Evolutionary conservation across 2,113 vertebrate species (phyloP).

Genomic region (Mormyrus lacerda): DNA sequence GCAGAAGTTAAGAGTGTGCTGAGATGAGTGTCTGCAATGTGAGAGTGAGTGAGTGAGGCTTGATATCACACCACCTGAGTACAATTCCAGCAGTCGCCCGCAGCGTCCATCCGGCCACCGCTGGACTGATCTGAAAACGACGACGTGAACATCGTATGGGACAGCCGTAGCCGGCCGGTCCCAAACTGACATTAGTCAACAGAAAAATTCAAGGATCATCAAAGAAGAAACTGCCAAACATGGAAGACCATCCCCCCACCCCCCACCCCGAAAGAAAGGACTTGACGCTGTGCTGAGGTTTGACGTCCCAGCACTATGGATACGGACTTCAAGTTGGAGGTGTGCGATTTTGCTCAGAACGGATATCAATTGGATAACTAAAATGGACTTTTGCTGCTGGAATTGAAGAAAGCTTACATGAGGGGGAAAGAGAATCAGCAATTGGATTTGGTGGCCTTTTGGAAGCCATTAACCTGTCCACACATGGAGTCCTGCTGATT

Average conservation of each 20-base stretch:
- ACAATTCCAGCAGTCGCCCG: slow-evolving; percentile 64
- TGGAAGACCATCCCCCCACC: not conserved
- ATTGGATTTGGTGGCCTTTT: slow-evolving; percentile 39
- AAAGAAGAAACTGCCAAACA: slow-evolving; percentile 30
- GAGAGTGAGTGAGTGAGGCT: slow-evolving; percentile 83
- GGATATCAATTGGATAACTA: slow-evolving; percentile 13
- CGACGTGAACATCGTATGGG: slow-evolving; percentile 21
- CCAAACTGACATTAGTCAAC: slow-evolving; percentile 32
- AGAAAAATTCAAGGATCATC: slow-evolving; percentile 18
- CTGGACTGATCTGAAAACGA: slow-evolving; percentile 32
- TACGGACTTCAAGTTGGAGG: slow-evolving; percentile 26
- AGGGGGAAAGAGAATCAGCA: slow-evolving; percentile 21
- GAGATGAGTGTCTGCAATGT: slow-evolving; percentile 81
- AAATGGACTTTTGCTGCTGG: slow-evolving; percentile 58
- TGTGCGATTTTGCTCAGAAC: slow-evolving; percentile 14
- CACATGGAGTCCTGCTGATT: slow-evolving; percentile 30
- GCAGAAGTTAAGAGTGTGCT: slow-evolving; percentile 79
- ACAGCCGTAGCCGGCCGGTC: slow-evolving; percentile 42
- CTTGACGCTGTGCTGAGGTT: slow-evolving; percentile 45
- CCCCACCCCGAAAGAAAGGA: slow-evolving; percentile 22
- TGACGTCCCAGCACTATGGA: slow-evolving; percentile 39
- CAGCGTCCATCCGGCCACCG: slow-evolving; percentile 32
- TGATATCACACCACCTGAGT: slow-evolving; percentile 82
- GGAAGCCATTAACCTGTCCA: slow-evolving; percentile 37
- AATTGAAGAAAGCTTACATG: slow-evolving; percentile 38